These are phyloP conservation scores for Erethizon dorsatum DNA, from an alignment of 2,797 vertebrate species.

Conservation along the genomic window DNA sequence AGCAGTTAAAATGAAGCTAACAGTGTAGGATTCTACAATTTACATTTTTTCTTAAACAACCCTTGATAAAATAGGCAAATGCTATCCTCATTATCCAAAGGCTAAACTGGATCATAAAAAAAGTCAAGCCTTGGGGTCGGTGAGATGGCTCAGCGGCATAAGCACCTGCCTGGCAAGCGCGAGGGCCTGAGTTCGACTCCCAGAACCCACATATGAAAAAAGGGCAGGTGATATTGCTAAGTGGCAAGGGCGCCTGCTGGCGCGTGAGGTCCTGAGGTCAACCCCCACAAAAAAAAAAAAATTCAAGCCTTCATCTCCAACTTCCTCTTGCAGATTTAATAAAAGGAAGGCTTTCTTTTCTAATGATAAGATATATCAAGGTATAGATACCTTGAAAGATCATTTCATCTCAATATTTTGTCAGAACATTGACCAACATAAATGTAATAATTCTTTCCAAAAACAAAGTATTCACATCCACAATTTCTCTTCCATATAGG, in stretches of 20 bases:
- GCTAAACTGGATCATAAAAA: conserved; percentile 11
- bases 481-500: background rate
- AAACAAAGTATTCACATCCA: background rate
- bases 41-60: conserved; percentile 11
- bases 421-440: conserved; percentile 23
- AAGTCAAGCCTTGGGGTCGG: no score
- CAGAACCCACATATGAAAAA: no score
- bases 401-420: conserved; percentile 24
- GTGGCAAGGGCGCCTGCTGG: no score
- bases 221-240: no score
- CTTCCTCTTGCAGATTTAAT: conserved; percentile 17
- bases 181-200: no score
- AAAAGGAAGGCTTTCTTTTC: background rate
- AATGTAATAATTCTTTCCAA: conserved; percentile 12
- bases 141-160: no score
- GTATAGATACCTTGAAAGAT: background rate
- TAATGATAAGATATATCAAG: background rate
- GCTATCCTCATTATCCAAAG: conserved; percentile 5
- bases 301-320: background rate
- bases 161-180: no score
- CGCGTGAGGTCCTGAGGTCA: no score
- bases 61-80: conserved; percentile 41
- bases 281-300: no score
- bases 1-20: conserved; percentile 31
- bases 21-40: background rate